Percentiles rank a stretch among this genome's conserved stretches.
Conservation (phyloP, 2,888 invertebrate species). For the Erebia palarica region DNA sequence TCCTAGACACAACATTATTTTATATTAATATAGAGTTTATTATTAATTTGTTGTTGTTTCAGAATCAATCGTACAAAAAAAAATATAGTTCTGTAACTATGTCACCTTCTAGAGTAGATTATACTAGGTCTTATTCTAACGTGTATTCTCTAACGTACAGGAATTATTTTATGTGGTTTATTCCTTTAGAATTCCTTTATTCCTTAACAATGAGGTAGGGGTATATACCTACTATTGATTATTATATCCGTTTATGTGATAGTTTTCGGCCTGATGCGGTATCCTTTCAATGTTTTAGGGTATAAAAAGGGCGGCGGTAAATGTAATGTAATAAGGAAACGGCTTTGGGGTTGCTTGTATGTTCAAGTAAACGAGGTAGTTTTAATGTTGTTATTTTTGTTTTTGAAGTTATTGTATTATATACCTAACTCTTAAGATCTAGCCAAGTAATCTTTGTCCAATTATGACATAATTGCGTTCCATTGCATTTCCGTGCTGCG, state of each 20-base stretch:
- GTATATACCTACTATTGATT: not conserved
- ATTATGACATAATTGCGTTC: no score
- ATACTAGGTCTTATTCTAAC: conserved; percentile 36
- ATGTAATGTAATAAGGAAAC: not conserved
- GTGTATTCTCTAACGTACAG: conserved; percentile 3
- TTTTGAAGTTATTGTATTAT: not conserved
- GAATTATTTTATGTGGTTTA: not conserved
- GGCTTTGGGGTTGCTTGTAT: not conserved
- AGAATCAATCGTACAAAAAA: conserved; percentile 54
- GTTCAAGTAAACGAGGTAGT: not conserved
- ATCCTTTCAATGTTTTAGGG: not conserved
- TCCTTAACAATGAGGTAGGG: not conserved
- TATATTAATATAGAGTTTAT: conserved; percentile 21
- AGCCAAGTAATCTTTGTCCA: no score
- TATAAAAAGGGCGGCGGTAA: not conserved
- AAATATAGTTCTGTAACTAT: conserved; percentile 52
- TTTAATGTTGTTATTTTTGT: not conserved
- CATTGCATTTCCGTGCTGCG: no score
- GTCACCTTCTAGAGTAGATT: conserved; percentile 72
- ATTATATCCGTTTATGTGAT: not conserved
- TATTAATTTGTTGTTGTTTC: conserved; percentile 14
- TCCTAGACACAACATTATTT: conserved; percentile 48
- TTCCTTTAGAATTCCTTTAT: no score
- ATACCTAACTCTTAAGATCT: not conserved
- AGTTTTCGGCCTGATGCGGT: not conserved